These are phyloP conservation scores for Motacilla tschutschensis DNA, from an alignment of 2,113 vertebrate species.

Conservation along the genomic window DNA sequence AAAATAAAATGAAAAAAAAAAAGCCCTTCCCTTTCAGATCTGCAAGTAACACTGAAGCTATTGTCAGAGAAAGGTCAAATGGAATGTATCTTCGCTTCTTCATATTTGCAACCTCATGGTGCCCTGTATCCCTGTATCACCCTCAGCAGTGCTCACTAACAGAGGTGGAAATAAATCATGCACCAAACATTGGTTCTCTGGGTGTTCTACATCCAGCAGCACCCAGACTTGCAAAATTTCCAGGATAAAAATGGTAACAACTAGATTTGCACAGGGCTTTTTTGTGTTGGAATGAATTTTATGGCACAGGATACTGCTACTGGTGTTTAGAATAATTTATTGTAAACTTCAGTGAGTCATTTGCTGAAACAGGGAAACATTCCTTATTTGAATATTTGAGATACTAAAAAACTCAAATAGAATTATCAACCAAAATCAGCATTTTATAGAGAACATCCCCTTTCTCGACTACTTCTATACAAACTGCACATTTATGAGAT, in stretches of 20 bases:
- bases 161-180: background rate
- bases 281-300: background rate
- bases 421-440: background rate
- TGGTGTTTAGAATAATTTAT: background rate
- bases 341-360: background rate
- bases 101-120: accelerated
- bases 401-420: accelerated
- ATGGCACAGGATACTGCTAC: background rate
- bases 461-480: background rate
- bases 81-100: background rate
- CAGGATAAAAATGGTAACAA: background rate
- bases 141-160: background rate
- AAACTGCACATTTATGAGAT: background rate
- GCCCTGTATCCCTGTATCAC: background rate
- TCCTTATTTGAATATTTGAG: background rate
- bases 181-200: accelerated
- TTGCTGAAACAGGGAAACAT: background rate
- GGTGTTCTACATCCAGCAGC: background rate
- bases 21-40: background rate
- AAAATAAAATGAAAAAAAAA: background rate
- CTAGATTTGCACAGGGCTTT: background rate
- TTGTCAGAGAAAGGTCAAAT: background rate
- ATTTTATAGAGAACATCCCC: background rate
- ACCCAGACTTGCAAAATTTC: background rate
- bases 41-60: background rate